phyloP scores from a whole-genome alignment of 1,140 invertebrate genomes.

The Tyrophagus putrescentiae region DNA sequence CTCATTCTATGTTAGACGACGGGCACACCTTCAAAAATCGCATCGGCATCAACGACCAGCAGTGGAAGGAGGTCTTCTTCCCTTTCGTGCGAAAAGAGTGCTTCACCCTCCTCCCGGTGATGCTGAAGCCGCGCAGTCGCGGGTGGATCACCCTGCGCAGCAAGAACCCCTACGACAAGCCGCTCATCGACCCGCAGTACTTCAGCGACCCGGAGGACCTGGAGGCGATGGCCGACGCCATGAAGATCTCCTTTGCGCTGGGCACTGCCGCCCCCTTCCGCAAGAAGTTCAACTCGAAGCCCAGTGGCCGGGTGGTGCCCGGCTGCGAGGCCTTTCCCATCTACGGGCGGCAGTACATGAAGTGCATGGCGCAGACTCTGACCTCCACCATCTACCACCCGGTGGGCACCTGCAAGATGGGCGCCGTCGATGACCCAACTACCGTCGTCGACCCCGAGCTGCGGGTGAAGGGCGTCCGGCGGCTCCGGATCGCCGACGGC shows the following conservation, averaged over 20 bases:
- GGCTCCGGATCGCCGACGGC: slow-evolving; percentile 27
- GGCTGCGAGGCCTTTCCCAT: slow-evolving; percentile 52
- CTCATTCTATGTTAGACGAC: slow-evolving; percentile 6
- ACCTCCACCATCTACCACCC: slow-evolving; percentile 62
- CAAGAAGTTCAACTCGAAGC: slow-evolving; percentile 1
- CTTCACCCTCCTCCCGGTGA: slow-evolving; percentile 50
- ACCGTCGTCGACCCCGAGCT: slow-evolving; percentile 46
- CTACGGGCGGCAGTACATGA: slow-evolving; percentile 61
- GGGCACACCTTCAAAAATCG: background rate
- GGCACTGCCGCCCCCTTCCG: slow-evolving; percentile 17
- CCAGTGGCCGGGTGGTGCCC: background rate
- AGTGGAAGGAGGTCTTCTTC: background rate
- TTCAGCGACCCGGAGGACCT: slow-evolving; percentile 47
- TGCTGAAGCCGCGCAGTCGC: slow-evolving; percentile 53
- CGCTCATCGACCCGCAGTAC: slow-evolving; percentile 66
- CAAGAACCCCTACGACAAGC: slow-evolving; percentile 52
- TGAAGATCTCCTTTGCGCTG: slow-evolving; percentile 22
- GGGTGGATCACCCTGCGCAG: slow-evolving; percentile 42
- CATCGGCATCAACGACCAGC: background rate
- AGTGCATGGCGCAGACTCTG: slow-evolving; percentile 51
- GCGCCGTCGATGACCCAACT: slow-evolving; percentile 44
- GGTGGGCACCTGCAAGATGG: slow-evolving; percentile 72
- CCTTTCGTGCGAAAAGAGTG: slow-evolving; percentile 32
- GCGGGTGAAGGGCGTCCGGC: slow-evolving; percentile 22
- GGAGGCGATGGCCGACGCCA: slow-evolving; percentile 30